Evolutionary conservation across 2,797 vertebrate species (phyloP).

Genomic region (Gastrophryne carolinensis): DNA sequence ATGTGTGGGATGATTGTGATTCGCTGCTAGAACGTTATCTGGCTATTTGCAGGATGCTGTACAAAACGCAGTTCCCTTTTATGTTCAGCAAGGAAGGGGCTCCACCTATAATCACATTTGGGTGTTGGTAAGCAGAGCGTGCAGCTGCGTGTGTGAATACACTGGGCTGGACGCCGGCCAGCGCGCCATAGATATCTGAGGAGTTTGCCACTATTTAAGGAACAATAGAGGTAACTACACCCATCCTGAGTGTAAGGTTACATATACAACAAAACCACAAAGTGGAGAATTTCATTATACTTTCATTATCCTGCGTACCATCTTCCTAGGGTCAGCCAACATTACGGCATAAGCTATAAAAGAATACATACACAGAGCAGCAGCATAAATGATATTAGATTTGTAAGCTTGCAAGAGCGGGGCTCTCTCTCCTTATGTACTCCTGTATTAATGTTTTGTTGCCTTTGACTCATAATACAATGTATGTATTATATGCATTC

Average conservation of each 20-base stretch:
- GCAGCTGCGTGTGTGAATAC: slow-evolving; percentile 21
- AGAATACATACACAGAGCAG: not conserved
- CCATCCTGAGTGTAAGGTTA: slow-evolving; percentile 39
- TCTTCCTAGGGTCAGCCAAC: not conserved
- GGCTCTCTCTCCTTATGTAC: no score
- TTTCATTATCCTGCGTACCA: not conserved
- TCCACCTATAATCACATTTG: slow-evolving; percentile 59
- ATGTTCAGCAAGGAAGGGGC: slow-evolving; percentile 68
- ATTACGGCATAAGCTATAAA: not conserved
- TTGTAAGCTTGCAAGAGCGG: no score
- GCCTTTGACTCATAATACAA: no score
- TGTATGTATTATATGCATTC: no score
- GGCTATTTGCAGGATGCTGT: slow-evolving; percentile 56
- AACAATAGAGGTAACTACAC: slow-evolving; percentile 47
- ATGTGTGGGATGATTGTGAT: not conserved
- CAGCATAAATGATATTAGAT: no score
- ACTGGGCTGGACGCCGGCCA: slow-evolving; percentile 32
- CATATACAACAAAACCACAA: slow-evolving; percentile 5
- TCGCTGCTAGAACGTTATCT: slow-evolving; percentile 2
- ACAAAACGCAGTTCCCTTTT: slow-evolving; percentile 62
- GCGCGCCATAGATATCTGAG: slow-evolving; percentile 27
- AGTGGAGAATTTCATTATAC: not conserved
- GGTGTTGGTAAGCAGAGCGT: slow-evolving; percentile 34
- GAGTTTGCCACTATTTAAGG: slow-evolving; percentile 41
- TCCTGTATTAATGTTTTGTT: no score